phyloP scores from a whole-genome alignment of 2,113 vertebrate species.

The Forbesichthys agassizii region DNA sequence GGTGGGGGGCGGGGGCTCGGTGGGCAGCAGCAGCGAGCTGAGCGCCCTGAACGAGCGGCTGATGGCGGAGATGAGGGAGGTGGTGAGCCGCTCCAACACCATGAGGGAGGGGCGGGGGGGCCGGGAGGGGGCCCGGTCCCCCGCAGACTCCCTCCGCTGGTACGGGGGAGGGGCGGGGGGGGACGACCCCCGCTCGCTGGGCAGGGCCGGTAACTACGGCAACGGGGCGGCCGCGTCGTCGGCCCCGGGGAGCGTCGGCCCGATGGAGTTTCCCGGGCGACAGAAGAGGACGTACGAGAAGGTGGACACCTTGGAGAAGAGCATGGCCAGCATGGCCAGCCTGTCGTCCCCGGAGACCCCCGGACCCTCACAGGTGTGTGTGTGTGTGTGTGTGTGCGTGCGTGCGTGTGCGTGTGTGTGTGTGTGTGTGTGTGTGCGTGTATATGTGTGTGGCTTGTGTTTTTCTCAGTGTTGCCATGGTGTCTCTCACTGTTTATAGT shows the following conservation, averaged over 20 bases:
- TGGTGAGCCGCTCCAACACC: constrained; percentile 83
- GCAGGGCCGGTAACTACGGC: constrained; percentile 60
- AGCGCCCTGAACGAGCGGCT: constrained; percentile 84
- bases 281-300: constrained; percentile 91
- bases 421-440: not conserved
- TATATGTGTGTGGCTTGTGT: not conserved
- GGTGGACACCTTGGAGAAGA: constrained; percentile 87
- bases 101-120: constrained; percentile 82
- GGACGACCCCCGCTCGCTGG: constrained; percentile 72
- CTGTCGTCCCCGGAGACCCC: constrained; percentile 76
- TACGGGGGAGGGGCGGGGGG: constrained; percentile 55
- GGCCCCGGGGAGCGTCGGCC: constrained; percentile 18
- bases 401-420: not conserved
- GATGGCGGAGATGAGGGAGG: constrained; percentile 87
- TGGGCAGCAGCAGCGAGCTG: constrained; percentile 86
- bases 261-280: constrained; percentile 76
- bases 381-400: constrained; percentile 7
- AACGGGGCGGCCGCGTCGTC: constrained; percentile 18
- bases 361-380: constrained; percentile 79
- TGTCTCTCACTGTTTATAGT: not conserved
- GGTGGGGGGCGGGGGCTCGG: constrained; percentile 78
- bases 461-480: not conserved
- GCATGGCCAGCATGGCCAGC: constrained; percentile 77
- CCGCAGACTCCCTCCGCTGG: constrained; percentile 77
- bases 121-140: constrained; percentile 79